Evolutionary conservation across 2,888 invertebrate genomes (phyloP).

Genomic region (Urechis unicinctus): DNA sequence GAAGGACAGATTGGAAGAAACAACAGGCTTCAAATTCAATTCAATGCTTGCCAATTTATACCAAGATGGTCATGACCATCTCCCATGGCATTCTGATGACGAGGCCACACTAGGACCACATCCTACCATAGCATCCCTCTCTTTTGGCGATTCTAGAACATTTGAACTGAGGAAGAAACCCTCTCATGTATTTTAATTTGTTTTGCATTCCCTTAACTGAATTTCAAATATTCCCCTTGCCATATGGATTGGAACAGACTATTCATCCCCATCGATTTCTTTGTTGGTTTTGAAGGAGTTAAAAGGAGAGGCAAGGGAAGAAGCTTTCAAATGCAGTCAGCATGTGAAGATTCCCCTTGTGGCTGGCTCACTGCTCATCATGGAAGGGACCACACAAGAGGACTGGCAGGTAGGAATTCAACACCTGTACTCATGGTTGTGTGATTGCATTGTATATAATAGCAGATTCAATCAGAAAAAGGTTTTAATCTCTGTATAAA

Average conservation of each 20-base stretch:
- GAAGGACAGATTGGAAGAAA: slow-evolving; percentile 38
- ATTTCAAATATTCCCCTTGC: slow-evolving; percentile 8
- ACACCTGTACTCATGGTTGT: not conserved
- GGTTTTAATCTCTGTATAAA: not conserved
- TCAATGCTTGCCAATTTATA: slow-evolving; percentile 53
- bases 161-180: slow-evolving; percentile 51
- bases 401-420: slow-evolving; percentile 54
- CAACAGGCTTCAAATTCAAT: slow-evolving; percentile 51
- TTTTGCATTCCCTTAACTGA: too few species aligned
- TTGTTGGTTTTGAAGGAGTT: too few species aligned
- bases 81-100: slow-evolving; percentile 53
- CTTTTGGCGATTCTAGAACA: slow-evolving; percentile 47
- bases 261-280: too few species aligned
- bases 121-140: slow-evolving; percentile 49
- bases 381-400: slow-evolving; percentile 53
- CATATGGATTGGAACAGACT: too few species aligned
- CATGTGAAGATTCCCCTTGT: slow-evolving; percentile 46
- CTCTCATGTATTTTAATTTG: slow-evolving; percentile 12
- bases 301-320: too few species aligned
- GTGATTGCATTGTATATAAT: not conserved
- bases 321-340: slow-evolving; percentile 33
- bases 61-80: slow-evolving; percentile 51
- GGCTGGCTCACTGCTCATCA: slow-evolving; percentile 52
- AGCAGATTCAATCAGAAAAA: not conserved
- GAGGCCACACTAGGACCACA: slow-evolving; percentile 47